Percentiles rank a stretch among this genome's conserved stretches.
Evolutionary conservation across 2,888 invertebrate genomes (phyloP).

Genomic region (Agrochola circellaris): DNA sequence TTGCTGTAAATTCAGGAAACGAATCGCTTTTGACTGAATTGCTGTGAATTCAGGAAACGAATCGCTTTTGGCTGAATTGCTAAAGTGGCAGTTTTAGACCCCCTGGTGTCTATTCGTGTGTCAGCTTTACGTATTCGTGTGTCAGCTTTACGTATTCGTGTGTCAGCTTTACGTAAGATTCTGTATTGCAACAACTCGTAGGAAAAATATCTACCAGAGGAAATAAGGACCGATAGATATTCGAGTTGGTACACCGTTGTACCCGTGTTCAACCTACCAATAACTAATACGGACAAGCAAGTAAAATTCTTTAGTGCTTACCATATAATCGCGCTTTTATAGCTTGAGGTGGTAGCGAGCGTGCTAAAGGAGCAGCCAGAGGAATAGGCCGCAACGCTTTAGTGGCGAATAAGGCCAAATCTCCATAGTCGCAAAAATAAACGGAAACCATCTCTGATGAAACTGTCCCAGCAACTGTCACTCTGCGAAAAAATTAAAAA

Average conservation of each 20-base stretch:
- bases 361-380: slow-evolving; percentile 79
- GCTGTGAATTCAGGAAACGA: too few species aligned
- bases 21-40: too few species aligned
- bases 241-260: not conserved
- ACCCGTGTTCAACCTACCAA: not conserved
- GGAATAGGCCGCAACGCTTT: slow-evolving; percentile 82
- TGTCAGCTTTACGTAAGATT: not conserved
- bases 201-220: not conserved
- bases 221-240: not conserved
- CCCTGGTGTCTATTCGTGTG: too few species aligned
- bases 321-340: slow-evolving; percentile 88
- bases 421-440: slow-evolving; percentile 92
- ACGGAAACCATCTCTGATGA: slow-evolving; percentile 89
- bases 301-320: slow-evolving; percentile 68
- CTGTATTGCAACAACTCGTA: not conserved
- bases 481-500: slow-evolving; percentile 78
- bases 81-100: too few species aligned
- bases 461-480: slow-evolving; percentile 87
- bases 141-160: too few species aligned
- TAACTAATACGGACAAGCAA: not conserved
- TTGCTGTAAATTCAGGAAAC: too few species aligned
- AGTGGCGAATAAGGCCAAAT: slow-evolving; percentile 85
- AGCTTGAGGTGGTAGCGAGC: slow-evolving; percentile 85
- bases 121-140: too few species aligned
- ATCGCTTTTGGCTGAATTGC: too few species aligned